Percentiles rank a stretch among this genome's conserved stretches.
Conservation (phyloP, 2,113 vertebrate genomes). For the Pterocles gutturalis region DNA sequence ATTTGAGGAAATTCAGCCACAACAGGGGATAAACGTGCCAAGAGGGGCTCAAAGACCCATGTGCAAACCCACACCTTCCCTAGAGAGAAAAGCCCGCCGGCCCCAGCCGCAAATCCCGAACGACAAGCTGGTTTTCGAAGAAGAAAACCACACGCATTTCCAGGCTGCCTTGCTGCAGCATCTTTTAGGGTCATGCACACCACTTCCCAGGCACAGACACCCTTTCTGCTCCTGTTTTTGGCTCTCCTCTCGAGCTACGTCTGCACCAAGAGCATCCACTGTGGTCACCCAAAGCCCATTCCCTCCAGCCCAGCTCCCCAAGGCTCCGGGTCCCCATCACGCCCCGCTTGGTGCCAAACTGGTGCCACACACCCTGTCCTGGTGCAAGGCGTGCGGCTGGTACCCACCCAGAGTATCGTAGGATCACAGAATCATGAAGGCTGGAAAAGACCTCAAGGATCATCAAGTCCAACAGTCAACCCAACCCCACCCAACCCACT, state of each 20-base stretch:
- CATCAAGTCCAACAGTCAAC: too few species aligned
- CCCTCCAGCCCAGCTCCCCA: not conserved
- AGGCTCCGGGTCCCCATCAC: not conserved
- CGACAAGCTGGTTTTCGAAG: not conserved
- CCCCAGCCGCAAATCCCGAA: not conserved
- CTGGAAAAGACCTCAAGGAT: too few species aligned
- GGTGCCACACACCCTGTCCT: not conserved
- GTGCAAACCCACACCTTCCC: not conserved
- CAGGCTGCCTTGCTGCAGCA: not conserved
- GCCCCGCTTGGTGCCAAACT: not conserved
- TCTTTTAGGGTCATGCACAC: not conserved
- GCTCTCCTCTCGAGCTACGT: not conserved
- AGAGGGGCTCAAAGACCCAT: not conserved
- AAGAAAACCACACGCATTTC: not conserved
- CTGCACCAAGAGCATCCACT: not conserved
- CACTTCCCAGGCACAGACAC: not conserved
- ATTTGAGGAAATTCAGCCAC: not conserved
- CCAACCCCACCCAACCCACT: too few species aligned
- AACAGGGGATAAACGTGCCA: not conserved
- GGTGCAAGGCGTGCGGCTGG: not conserved
- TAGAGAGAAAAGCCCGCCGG: accelerated
- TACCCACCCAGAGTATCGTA: not conserved
- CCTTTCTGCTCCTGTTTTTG: not conserved
- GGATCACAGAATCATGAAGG: too few species aligned
- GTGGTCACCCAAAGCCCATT: not conserved